Evolutionary conservation across 2,797 vertebrate species (phyloP).

Genomic region (Sebastolobus alascanus): DNA sequence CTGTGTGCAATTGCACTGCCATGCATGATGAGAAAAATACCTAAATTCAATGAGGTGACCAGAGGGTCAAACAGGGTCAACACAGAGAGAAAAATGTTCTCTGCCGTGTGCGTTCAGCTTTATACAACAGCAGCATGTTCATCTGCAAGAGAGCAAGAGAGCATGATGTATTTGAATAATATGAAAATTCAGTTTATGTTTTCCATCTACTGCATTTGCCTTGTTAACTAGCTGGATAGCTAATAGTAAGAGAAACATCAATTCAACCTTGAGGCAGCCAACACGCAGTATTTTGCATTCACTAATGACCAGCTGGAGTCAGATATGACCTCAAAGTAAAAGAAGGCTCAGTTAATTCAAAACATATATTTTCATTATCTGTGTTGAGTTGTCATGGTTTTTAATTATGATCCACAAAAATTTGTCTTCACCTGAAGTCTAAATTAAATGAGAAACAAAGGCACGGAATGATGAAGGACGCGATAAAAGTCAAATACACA

Average conservation of each 20-base stretch:
- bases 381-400: not conserved
- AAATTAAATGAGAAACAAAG: conserved; percentile 38
- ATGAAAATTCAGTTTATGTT: conserved; percentile 21
- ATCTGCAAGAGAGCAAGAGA: not conserved
- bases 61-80: conserved; percentile 50
- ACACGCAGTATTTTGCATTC: conserved; percentile 40
- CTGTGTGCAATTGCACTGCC: conserved; percentile 58
- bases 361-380: not conserved
- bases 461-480: conserved; percentile 5
- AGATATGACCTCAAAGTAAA: conserved; percentile 44
- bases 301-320: conserved; percentile 63
- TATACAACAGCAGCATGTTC: conserved; percentile 11
- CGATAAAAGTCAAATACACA: conserved; percentile 32
- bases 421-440: conserved; percentile 24
- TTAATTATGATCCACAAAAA: conserved; percentile 34
- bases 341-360: not conserved
- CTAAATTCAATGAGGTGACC: conserved; percentile 50
- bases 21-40: conserved; percentile 56
- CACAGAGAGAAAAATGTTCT: conserved; percentile 18
- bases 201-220: conserved; percentile 37
- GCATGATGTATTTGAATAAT: not conserved
- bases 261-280: conserved; percentile 52
- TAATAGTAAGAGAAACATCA: conserved; percentile 41
- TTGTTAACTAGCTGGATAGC: conserved; percentile 47
- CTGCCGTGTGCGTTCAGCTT: not conserved